These are phyloP conservation scores for Hedya salicella DNA, from an alignment of 2,888 invertebrate species.

Conservation along the genomic window DNA sequence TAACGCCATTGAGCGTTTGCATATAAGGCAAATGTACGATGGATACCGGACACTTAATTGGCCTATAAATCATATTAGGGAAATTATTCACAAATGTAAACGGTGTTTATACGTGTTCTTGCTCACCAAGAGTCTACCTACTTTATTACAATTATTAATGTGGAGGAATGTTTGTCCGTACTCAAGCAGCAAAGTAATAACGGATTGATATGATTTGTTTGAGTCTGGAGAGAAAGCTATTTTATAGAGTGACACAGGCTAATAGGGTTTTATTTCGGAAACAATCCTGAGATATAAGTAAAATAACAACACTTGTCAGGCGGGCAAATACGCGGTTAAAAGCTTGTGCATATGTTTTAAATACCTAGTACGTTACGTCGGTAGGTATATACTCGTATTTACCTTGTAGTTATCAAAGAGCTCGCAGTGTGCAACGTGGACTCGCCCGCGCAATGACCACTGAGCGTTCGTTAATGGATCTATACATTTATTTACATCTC, in stretches of 20 bases:
- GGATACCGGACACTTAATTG: slow-evolving; percentile 27
- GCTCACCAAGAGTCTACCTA: slow-evolving; percentile 6
- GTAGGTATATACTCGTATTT: slow-evolving; percentile 18
- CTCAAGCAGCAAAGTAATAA: too few relatives aligned
- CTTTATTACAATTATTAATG: slow-evolving; percentile 3
- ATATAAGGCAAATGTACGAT: slow-evolving; percentile 40
- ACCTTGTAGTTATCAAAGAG: slow-evolving; percentile 25
- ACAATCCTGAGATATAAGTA: background rate
- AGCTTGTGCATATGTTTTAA: background rate
- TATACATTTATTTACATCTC: slow-evolving; percentile 74
- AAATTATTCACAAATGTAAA: slow-evolving; percentile 28
- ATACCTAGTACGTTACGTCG: slow-evolving; percentile 12
- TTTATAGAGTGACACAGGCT: too few relatives aligned
- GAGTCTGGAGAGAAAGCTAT: too few relatives aligned
- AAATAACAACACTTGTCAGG: background rate
- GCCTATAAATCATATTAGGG: slow-evolving; percentile 39
- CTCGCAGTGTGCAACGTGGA: slow-evolving; percentile 44
- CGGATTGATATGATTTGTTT: too few relatives aligned
- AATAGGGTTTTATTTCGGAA: background rate
- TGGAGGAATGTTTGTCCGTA: background rate
- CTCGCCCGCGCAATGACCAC: slow-evolving; percentile 55
- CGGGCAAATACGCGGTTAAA: background rate
- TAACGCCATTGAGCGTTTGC: slow-evolving; percentile 59
- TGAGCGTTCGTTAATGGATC: slow-evolving; percentile 64
- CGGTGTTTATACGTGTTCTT: slow-evolving; percentile 25